Percentiles rank a stretch among this genome's conserved stretches.
phyloP scores from a whole-genome alignment of 2,113 vertebrate genomes.

The Elachura formosa region DNA sequence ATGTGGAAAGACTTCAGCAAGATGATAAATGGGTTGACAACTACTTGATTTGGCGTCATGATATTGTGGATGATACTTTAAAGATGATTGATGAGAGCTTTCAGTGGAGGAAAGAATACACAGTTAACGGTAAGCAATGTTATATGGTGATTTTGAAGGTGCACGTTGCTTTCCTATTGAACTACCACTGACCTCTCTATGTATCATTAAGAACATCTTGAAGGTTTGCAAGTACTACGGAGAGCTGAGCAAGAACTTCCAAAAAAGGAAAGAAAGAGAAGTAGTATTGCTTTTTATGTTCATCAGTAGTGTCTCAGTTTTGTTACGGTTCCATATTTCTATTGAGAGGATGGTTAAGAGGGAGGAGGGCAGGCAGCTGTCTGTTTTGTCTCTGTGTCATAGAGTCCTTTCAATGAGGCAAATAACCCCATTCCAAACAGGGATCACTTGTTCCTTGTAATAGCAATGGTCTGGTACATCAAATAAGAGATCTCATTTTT shows the following conservation, averaged over 20 bases:
- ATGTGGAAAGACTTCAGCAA: slow-evolving; percentile 85
- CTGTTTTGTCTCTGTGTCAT: not conserved
- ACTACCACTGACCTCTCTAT: not conserved
- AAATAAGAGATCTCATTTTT: not conserved
- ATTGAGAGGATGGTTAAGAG: not conserved
- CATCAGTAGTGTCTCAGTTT: not conserved
- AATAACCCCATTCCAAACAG: not conserved
- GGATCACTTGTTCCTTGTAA: not conserved
- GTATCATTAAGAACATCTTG: not conserved
- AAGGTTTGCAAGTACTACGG: not conserved
- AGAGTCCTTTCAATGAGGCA: not conserved
- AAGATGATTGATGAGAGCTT: slow-evolving; percentile 98
- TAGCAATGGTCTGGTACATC: not conserved
- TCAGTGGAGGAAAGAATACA: slow-evolving; percentile 90
- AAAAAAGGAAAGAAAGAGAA: too few species aligned
- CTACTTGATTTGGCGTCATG: slow-evolving; percentile 84
- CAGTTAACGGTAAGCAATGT: slow-evolving; percentile 83
- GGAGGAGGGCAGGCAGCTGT: not conserved
- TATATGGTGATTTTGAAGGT: not conserved
- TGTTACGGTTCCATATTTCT: not conserved
- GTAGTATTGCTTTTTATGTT: not conserved
- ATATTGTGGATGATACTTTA: slow-evolving; percentile 83
- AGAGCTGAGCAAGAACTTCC: not conserved
- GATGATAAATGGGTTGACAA: slow-evolving; percentile 84
- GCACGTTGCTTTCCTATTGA: not conserved